Conservation (phyloP, 2,113 vertebrate genomes). For the Abramis brama region DNA sequence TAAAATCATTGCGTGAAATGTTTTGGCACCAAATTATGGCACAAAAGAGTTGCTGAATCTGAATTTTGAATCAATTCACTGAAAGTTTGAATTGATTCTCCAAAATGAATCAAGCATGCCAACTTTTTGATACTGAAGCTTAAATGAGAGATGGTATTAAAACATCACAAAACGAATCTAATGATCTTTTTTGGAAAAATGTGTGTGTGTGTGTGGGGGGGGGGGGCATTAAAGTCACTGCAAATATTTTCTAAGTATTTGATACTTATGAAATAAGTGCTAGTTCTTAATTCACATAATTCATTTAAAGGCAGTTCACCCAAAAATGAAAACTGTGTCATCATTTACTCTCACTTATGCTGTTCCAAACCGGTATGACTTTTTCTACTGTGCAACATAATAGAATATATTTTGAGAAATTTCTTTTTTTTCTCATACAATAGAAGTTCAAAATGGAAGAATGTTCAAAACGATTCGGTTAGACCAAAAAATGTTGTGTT, state of each 20-base stretch:
- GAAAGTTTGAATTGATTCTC: neutral
- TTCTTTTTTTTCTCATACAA: neutral
- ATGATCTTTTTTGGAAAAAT: neutral
- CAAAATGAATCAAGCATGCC: neutral
- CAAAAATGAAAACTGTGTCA: neutral
- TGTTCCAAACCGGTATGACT: neutral
- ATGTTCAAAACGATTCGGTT: neutral
- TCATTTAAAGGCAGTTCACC: neutral
- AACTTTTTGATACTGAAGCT: neutral
- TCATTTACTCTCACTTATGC: neutral
- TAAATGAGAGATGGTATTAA: neutral
- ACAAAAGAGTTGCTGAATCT: neutral
- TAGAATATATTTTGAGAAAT: too few species aligned
- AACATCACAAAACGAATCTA: neutral
- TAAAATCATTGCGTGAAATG: neutral
- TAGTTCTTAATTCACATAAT: neutral
- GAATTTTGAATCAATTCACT: neutral
- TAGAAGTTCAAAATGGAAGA: neutral
- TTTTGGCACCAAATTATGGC: neutral
- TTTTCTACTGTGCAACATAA: neutral
- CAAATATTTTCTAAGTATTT: too few species aligned
- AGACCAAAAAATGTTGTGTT: neutral
- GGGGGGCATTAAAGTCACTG: neutral
- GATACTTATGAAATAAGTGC: too few species aligned
- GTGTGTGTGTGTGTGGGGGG: too few species aligned